Evolutionary conservation across 2,797 vertebrate species (phyloP), one percentile per base, ranked within the genome.

Genomic region (Ambastaia sidthimunki): DNA sequence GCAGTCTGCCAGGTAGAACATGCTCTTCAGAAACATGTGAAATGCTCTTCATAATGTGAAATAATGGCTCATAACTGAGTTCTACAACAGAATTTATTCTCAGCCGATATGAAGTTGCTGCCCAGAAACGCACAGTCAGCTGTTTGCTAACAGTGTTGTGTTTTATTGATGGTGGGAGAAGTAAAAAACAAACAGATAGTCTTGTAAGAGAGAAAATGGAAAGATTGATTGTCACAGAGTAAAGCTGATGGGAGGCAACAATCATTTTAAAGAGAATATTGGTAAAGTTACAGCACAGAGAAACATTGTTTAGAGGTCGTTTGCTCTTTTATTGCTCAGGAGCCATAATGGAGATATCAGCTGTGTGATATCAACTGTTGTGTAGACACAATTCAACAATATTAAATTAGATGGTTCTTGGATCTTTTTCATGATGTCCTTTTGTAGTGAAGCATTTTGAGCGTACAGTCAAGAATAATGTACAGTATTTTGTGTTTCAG

Each of bases 1-100:
- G 98, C 60, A 96, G 96, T 84, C 95, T 96, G 93, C 96, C 96
- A 92, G 98, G 98, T 99, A 92, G 89, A 94, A 84, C 41, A 52
- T 55, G 0, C 21, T 21, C 5, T 44, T 50, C 41, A 13, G 7
- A 31, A 18, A 69, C 37, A 34, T 21, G n/a, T n/a, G n/a, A n/a
- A n/a, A n/a, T n/a, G n/a, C n/a, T n/a, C n/a, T n/a, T n/a, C n/a
- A 28, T 68, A 41, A 69, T 23, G 25, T 71, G 25, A 52, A 70
- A 62, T 37, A 37, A 31, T 41, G 12, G 66, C 7, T 7, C 37
- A 18, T 37, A 37, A 50, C 4, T 12, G 62, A 57, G 50, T 28
- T 78, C 52, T 59, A 34, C 16, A 54, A 10, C 21, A 41, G 41
- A 57, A 69, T 34, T 21, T 31, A 28, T 69, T 77, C 18, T 44